Evolutionary conservation across 64 coral and sea anemone genomes (phyloP).

Genomic region (Exaiptasia diaphana): DNA sequence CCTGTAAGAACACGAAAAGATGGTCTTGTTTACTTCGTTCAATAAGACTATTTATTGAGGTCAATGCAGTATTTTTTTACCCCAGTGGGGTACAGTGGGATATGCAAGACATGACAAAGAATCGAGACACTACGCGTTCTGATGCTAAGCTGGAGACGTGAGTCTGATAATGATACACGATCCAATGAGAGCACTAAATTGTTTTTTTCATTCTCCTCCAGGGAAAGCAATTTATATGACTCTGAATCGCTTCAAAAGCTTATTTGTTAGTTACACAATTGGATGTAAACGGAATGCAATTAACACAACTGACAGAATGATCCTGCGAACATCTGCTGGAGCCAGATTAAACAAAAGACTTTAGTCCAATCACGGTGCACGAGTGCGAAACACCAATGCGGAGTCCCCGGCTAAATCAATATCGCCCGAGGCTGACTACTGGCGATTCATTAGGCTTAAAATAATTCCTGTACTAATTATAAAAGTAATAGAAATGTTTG

Average conservation of each 20-base stretch:
- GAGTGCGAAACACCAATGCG: slow-evolving; percentile 36
- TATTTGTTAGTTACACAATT: slow-evolving; percentile 82
- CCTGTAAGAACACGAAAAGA: too few species aligned
- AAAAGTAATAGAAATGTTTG: slow-evolving; percentile 88
- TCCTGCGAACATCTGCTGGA: slow-evolving; percentile 75
- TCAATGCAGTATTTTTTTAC: too few species aligned
- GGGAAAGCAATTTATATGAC: slow-evolving; percentile 81
- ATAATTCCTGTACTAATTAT: slow-evolving; percentile 77
- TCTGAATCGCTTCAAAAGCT: slow-evolving; percentile 78
- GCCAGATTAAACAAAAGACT: slow-evolving; percentile 73
- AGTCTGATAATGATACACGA: background rate
- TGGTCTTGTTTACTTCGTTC: too few species aligned
- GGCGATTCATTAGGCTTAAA: slow-evolving; percentile 80
- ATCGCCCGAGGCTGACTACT: slow-evolving; percentile 62
- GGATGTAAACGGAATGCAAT: slow-evolving; percentile 92
- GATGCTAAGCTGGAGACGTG: background rate
- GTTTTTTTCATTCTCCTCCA: slow-evolving; percentile 59
- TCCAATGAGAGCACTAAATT: background rate
- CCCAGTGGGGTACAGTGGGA: slow-evolving; percentile 5
- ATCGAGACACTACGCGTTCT: background rate
- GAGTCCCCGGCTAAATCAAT: slow-evolving; percentile 57
- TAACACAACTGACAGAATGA: slow-evolving; percentile 80
- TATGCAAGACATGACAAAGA: background rate
- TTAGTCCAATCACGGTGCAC: slow-evolving; percentile 54
- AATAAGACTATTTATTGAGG: too few species aligned